Conservation (phyloP, 2,888 invertebrate genomes). For the Galeruca laticollis region DNA sequence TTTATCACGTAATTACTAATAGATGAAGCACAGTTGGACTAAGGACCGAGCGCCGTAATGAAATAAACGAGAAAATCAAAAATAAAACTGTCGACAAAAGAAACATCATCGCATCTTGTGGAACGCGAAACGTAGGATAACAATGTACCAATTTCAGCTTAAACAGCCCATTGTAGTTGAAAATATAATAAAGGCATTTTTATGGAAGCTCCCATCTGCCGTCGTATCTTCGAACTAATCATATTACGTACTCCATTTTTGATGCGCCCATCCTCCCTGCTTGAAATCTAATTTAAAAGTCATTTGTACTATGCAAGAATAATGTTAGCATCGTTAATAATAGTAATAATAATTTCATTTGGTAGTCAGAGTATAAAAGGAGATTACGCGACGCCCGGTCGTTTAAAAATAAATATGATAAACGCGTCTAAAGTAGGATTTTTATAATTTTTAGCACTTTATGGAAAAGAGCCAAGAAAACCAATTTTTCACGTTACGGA, state of each 20-base stretch:
- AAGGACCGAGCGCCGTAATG: background rate
- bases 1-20: too few species aligned
- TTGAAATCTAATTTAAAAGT: constrained; percentile 77
- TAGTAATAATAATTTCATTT: constrained; percentile 68
- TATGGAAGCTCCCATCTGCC: constrained; percentile 66
- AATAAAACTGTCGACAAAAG: constrained; percentile 10
- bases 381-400: constrained; percentile 57
- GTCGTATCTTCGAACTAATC: constrained; percentile 71
- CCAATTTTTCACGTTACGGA: constrained; percentile 55
- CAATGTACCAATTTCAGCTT: constrained; percentile 65
- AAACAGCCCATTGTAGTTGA: constrained; percentile 63
- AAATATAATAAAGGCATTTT: constrained; percentile 65
- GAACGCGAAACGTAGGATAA: constrained; percentile 50
- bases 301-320: constrained; percentile 72
- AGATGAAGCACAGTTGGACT: too few species aligned
- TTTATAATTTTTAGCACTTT: constrained; percentile 61
- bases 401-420: constrained; percentile 59
- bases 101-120: constrained; percentile 17
- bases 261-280: constrained; percentile 65
- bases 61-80: constrained; percentile 28
- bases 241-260: constrained; percentile 77
- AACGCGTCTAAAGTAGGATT: constrained; percentile 58
- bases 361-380: constrained; percentile 61
- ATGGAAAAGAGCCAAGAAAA: constrained; percentile 48
- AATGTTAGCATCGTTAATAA: constrained; percentile 67